Percentiles rank a stretch among this genome's conserved stretches.
These are phyloP conservation scores for Monopterus albus DNA, from an alignment of 2,113 vertebrate genomes.

Conservation along the genomic window DNA sequence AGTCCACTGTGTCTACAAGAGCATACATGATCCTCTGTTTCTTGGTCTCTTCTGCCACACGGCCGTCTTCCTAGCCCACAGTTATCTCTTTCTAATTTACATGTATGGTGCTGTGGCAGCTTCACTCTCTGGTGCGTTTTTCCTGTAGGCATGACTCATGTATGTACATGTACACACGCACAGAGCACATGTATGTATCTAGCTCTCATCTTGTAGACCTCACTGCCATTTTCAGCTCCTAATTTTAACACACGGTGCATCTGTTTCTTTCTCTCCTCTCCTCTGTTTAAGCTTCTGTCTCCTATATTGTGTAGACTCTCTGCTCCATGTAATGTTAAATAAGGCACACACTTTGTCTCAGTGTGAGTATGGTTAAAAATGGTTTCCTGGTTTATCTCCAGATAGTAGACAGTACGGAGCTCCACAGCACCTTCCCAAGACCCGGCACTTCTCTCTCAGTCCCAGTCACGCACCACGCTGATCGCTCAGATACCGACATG, in stretches of 20 bases:
- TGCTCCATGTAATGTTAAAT: conserved; percentile 38
- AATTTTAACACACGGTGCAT: conserved; percentile 9
- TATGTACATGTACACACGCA: conserved; percentile 18
- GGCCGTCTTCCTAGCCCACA: conserved; percentile 16
- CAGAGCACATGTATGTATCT: conserved; percentile 55
- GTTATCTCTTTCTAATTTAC: conserved; percentile 55
- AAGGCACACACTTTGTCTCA: conserved; percentile 23
- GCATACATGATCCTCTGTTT: conserved; percentile 1
- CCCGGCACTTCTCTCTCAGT: conserved; percentile 68
- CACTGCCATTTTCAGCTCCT: conserved; percentile 68
- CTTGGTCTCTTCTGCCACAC: conserved; percentile 6
- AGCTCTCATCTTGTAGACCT: conserved; percentile 73
- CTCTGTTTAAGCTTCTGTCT: conserved; percentile 9
- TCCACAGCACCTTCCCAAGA: conserved; percentile 80
- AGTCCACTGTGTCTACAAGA: not conserved
- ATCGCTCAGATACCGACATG: conserved; percentile 85
- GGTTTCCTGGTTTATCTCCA: conserved; percentile 83
- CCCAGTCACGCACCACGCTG: conserved; percentile 70
- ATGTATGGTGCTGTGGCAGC: conserved; percentile 48
- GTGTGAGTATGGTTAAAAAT: conserved; percentile 19
- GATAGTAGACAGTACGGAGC: conserved; percentile 82
- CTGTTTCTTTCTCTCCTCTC: conserved; percentile 55
- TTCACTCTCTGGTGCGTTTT: conserved; percentile 29
- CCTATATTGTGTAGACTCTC: conserved; percentile 28
- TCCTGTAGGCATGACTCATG: conserved; percentile 49